Conservation (phyloP, 2,888 invertebrate genomes). For the Apantesis nais region DNA sequence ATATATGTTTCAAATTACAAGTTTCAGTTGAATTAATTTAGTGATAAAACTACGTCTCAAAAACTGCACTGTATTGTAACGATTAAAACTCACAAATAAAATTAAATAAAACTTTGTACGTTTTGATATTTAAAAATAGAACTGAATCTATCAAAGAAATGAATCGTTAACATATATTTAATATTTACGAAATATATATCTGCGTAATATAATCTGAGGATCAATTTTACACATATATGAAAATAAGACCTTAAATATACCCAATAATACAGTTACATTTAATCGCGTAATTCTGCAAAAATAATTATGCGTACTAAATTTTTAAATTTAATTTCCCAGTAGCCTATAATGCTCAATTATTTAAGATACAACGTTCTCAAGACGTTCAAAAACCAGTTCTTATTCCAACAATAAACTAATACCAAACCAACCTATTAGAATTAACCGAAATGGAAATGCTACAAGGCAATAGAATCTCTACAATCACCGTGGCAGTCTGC, state of each 20-base stretch:
- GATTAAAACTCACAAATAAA: background rate
- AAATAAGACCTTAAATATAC: background rate
- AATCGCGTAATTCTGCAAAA: background rate
- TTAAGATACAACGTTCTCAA: slow-evolving; percentile 2
- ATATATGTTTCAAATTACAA: background rate
- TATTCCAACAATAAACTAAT: slow-evolving; percentile 39
- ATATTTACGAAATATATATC: too few relatives aligned
- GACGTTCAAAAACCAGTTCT: slow-evolving; percentile 38
- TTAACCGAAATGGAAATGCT: slow-evolving; percentile 41
- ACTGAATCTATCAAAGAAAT: too few relatives aligned
- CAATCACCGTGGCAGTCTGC: slow-evolving; percentile 43
- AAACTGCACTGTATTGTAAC: background rate
- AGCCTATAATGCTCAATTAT: slow-evolving; percentile 1
- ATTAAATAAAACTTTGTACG: background rate
- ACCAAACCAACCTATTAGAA: slow-evolving; percentile 42
- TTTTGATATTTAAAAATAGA: background rate
- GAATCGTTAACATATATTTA: too few relatives aligned
- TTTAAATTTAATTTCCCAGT: background rate
- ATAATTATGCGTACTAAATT: background rate
- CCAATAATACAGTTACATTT: background rate
- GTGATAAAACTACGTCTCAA: background rate
- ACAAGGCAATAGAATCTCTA: slow-evolving; percentile 40
- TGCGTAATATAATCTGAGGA: background rate
- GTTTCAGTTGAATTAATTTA: background rate
- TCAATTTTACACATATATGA: background rate